A percentile compares a stretch with the other conserved stretches of the same genome.
phyloP scores from a whole-genome alignment of 2,113 vertebrate species.

The Dasypus novemcinctus region DNA sequence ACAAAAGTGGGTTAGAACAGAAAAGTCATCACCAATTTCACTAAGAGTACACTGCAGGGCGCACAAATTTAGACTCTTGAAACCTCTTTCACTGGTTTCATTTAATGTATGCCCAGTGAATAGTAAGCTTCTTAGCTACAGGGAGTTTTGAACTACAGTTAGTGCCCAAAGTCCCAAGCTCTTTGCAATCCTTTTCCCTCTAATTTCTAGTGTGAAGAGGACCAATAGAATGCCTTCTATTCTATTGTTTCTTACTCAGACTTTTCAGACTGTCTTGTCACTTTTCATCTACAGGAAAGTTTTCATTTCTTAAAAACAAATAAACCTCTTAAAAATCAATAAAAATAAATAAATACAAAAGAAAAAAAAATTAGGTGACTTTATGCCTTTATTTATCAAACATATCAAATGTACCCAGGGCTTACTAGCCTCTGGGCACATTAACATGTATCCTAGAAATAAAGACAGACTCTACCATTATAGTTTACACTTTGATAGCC shows the following conservation, averaged over 20 bases:
- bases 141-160: neutral
- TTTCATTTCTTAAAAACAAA: slow-evolving; percentile 32
- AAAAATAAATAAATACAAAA: no score
- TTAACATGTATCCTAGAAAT: slow-evolving; percentile 39
- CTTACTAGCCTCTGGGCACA: slow-evolving; percentile 55
- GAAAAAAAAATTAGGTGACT: neutral
- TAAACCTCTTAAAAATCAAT: neutral
- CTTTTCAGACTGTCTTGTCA: neutral
- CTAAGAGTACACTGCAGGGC: neutral
- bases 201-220: neutral
- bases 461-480: slow-evolving; percentile 43
- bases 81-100: neutral
- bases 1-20: neutral
- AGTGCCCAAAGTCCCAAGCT: neutral
- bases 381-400: slow-evolving; percentile 38
- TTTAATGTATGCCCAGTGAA: neutral
- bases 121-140: neutral
- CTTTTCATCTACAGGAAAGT: neutral
- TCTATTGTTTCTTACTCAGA: neutral
- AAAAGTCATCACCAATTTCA: neutral
- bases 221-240: neutral
- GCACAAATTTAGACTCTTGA: neutral
- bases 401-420: slow-evolving; percentile 20
- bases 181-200: neutral
- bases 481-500: slow-evolving; percentile 12